Evolutionary conservation across 2,113 vertebrate genomes (phyloP), one percentile per base, ranked within the genome.

Genomic region (Orthonyx spaldingii): DNA sequence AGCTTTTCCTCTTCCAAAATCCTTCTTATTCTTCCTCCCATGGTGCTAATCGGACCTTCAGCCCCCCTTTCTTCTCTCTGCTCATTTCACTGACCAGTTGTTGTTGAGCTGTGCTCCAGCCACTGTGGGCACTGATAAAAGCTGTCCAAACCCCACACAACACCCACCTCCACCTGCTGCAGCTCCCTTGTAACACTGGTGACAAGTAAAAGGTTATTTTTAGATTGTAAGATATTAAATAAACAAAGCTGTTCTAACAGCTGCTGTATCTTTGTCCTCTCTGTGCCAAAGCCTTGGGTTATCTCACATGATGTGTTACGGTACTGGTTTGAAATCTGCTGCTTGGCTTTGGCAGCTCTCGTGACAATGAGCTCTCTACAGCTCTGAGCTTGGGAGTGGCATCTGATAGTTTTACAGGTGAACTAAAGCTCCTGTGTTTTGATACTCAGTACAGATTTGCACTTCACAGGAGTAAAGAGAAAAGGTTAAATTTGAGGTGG

Each of bases 91-190:
- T 49, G 24, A 19, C 41, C 3, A 0, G 16, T 15, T 5, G 7
- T 30, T 44, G 35, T 8, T 17, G 6, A 72, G 49, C 61, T 57
- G 4, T 30, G 24, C 21, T 83, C 33, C 64, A 72, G 49, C 24
- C 13, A 33, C 35, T 2, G 1, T 1, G 2, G 24, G 44, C 33
- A 33, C 16, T 1, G 6, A 19, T 49, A n/a, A 60, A 60, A 71
- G 7, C 26, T 75, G 30, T 52, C 33, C 13, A 79, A 70, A 11
- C 6, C 22, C n/a, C 37, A 19, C 10, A 9, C 0, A 16, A 21
- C 18, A 22, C n/a, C 7, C 37, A 19, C 17, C 41, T 90, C 76
- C 30, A 44, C 32, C 55, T 46, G 26, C 23, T 63, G 68, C 72
- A 42, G 42, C n/a, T 77, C 41, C 53, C n/a, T 28, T 60, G 53